phyloP scores from a whole-genome alignment of 2,888 invertebrate species.

The Cephus sareptanus region DNA sequence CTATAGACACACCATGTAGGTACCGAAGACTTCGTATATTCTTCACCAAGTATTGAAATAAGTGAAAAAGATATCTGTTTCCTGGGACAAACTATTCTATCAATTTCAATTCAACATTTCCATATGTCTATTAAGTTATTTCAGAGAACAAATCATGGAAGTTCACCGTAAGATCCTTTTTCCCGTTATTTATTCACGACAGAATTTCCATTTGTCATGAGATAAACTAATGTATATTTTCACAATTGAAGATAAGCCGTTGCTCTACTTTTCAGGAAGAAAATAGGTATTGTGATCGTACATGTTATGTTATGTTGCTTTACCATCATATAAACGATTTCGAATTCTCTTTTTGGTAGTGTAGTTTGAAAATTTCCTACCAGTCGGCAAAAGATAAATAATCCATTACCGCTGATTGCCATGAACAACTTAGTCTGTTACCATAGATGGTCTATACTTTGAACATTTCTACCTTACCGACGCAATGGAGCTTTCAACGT shows the following conservation, averaged over 20 bases:
- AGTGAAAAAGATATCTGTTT: background rate
- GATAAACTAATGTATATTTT: no score
- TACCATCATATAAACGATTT: background rate
- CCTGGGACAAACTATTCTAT: background rate
- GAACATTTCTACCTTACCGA: background rate
- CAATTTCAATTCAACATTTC: background rate
- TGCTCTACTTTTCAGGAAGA: background rate
- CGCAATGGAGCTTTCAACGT: background rate
- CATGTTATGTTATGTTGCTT: background rate
- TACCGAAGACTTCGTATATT: background rate
- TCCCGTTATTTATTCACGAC: no score
- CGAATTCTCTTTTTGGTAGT: background rate
- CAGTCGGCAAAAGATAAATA: background rate
- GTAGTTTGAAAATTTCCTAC: background rate
- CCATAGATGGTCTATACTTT: background rate
- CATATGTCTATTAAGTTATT: background rate
- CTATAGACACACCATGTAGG: slow-evolving; percentile 30
- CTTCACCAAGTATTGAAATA: background rate
- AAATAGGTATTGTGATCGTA: background rate
- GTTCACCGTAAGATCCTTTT: no score
- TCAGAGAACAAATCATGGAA: background rate
- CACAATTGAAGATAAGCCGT: no score
- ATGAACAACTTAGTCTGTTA: background rate
- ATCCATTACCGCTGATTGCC: background rate
- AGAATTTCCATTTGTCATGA: no score